These are phyloP conservation scores for Pseudomyrmex dendroicus DNA, from an alignment of 1,140 invertebrate species.

Conservation along the genomic window DNA sequence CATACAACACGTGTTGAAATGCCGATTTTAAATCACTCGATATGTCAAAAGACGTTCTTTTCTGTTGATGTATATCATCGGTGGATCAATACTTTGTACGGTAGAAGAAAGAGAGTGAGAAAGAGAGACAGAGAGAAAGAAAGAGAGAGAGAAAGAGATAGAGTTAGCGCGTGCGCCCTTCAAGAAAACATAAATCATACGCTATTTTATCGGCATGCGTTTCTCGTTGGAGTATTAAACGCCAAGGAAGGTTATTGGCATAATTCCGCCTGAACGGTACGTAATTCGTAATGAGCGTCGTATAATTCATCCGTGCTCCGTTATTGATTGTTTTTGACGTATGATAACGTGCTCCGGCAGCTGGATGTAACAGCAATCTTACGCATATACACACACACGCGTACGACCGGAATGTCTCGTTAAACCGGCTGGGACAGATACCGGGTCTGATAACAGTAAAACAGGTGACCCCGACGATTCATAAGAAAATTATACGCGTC, in stretches of 20 bases:
- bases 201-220: not conserved
- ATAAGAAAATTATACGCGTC: not conserved
- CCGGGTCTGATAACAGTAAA: slow-evolving; percentile 55
- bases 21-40: too few species aligned
- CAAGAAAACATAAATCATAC: too few species aligned
- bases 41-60: too few species aligned
- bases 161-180: too few species aligned
- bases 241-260: slow-evolving; percentile 43
- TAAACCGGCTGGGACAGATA: slow-evolving; percentile 42
- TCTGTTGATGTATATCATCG: not conserved
- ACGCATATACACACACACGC: not conserved
- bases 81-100: slow-evolving; percentile 2
- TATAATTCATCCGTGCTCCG: slow-evolving; percentile 44
- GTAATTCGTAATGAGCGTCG: slow-evolving; percentile 28
- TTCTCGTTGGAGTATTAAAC: slow-evolving; percentile 1
- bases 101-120: not conserved
- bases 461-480: not conserved
- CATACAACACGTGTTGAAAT: too few species aligned
- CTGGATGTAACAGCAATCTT: not conserved
- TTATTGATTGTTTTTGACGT: slow-evolving; percentile 22
- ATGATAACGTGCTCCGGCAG: not conserved
- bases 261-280: slow-evolving; percentile 23
- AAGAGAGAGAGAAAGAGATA: too few species aligned
- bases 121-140: too few species aligned
- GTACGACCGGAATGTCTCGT: slow-evolving; percentile 36